Evolutionary conservation across 53 echinoderm and acorn worm genomes (phyloP), one percentile per base, ranked within the genome.

Genomic region (Temnopleurus reevesii): DNA sequence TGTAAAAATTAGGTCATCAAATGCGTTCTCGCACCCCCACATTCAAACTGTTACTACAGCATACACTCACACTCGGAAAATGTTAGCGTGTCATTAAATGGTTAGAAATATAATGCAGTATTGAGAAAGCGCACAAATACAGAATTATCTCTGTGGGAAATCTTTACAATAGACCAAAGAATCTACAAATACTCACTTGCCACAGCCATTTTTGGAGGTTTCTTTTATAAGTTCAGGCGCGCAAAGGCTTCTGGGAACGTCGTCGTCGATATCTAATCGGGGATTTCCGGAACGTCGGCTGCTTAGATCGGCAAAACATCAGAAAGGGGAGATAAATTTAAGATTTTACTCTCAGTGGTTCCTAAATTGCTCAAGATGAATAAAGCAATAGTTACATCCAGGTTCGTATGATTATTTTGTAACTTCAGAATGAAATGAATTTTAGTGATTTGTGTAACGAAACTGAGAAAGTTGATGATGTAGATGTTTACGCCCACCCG

Each of bases 201-300:
- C 1, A 80, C 80, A 49, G 80, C 24, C 80, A 80, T 80, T 80
- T 79, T 80, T 5, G 7, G 47, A 80, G 80, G 1, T 80, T 49
- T 21, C 53, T 8, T 53, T 8, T n/a, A n/a, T n/a, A n/a, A n/a
- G n/a, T n/a, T 38, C 36, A 7, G 71, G 71, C 28, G 21, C 80
- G 51, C 80, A 80, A 80, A 5, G 80, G 5, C 15, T 80, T 80
- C 26, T 80, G 80, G 80, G 80, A 80, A 49, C 28, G 18, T 24
- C 7, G 2, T 31, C 15, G 12, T 31, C 63, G 63, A 27, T n/a
- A 35, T 34, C 36, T 5, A 71, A n/a, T n/a, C n/a, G 41, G 33
- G 51, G 13, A 60, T 85, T 85, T 85, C 85, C 61, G 85, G 85
- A 60, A 27, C 29, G 85, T 85, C 85, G 85, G 85, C 85, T 85